Evolutionary conservation across 1,140 invertebrate genomes (phyloP).

Genomic region (Trichonephila clavata): DNA sequence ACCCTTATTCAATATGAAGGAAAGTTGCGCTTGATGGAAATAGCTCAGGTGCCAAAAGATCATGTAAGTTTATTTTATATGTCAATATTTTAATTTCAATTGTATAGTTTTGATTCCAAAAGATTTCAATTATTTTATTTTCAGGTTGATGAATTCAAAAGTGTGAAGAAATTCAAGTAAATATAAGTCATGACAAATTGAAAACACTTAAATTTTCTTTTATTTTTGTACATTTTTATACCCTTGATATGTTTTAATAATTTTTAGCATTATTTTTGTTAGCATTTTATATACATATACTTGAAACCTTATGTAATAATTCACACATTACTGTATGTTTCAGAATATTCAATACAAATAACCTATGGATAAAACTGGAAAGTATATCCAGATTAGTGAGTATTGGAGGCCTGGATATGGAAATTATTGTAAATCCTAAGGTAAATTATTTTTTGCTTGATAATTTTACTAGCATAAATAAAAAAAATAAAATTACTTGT

Average conservation of each 20-base stretch:
- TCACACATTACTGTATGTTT: conserved; percentile 49
- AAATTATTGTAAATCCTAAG: conserved; percentile 99
- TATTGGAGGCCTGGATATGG: conserved; percentile 92
- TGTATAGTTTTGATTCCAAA: neutral
- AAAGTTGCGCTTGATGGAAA: conserved; percentile 97
- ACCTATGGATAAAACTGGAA: conserved; percentile 96
- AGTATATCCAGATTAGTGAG: conserved; percentile 92
- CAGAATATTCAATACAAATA: conserved; percentile 99
- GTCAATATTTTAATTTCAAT: neutral
- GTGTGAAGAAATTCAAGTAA: conserved; percentile 96
- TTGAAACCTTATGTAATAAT: neutral
- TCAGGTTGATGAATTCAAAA: conserved; percentile 97
- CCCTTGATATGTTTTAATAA: neutral
- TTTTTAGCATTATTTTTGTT: neutral
- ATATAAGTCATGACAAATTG: conserved; percentile 14
- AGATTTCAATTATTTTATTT: conserved; percentile 28
- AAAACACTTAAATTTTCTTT: neutral
- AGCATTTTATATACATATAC: neutral
- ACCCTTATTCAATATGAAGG: conserved; percentile 98
- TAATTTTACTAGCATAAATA: too few relatives aligned
- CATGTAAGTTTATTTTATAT: conserved; percentile 84
- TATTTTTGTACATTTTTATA: neutral
- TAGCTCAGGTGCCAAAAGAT: conserved; percentile 99
- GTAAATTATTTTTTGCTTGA: conserved; percentile 73
- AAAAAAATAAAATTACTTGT: too few relatives aligned